Percentiles rank a stretch among this genome's conserved stretches.
Evolutionary conservation across 2,113 vertebrate genomes (phyloP).

Genomic region (Tamias sibiricus): DNA sequence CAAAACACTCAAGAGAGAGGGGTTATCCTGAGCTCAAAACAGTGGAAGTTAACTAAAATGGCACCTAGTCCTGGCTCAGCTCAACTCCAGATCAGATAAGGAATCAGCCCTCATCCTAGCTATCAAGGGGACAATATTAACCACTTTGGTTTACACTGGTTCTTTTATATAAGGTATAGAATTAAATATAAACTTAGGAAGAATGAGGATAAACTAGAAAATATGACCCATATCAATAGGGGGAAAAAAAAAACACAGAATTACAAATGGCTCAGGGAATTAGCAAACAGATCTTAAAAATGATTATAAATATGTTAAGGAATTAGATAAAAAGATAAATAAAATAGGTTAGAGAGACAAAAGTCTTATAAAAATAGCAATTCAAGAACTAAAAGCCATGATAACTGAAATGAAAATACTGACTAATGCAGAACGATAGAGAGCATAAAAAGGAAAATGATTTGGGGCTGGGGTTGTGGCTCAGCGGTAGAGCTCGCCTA

Average conservation of each 20-base stretch:
- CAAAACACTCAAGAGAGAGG: background rate
- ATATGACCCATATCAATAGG: background rate
- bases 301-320: constrained; percentile 28
- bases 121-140: background rate
- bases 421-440: background rate
- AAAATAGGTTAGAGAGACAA: background rate
- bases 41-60: background rate
- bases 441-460: too few species aligned
- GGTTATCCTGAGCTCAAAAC: background rate
- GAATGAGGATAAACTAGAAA: constrained; percentile 30
- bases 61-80: background rate
- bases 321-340: background rate
- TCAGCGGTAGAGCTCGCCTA: too few species aligned
- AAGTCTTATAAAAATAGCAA: background rate
- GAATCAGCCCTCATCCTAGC: background rate
- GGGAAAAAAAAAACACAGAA: background rate
- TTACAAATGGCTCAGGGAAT: background rate
- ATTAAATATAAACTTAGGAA: constrained; percentile 36
- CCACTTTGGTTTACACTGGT: background rate
- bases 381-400: background rate
- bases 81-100: background rate
- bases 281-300: background rate
- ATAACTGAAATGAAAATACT: background rate
- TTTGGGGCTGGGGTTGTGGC: too few species aligned
- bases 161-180: background rate